Percentiles rank a stretch among this genome's conserved stretches.
Evolutionary conservation across 2,797 vertebrate species (phyloP).

Genomic region (Pyrrhura leucotis): DNA sequence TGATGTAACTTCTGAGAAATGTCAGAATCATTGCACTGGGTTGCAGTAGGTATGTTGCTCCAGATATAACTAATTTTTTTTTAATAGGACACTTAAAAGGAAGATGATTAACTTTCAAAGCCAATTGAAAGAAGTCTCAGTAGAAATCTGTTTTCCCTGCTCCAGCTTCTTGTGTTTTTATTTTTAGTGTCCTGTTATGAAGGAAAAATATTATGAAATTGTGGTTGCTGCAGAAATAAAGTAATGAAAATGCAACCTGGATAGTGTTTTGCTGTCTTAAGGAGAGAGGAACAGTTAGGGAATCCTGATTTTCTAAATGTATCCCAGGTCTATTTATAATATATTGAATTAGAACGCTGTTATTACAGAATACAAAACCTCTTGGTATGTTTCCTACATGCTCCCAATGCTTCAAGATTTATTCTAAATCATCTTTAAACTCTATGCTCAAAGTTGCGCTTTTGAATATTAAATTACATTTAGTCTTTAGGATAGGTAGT

Average conservation of each 20-base stretch:
- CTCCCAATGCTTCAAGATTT: not conserved
- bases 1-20: not conserved
- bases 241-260: not conserved
- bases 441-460: not conserved
- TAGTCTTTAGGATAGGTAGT: not conserved
- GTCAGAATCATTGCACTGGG: not conserved
- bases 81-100: not conserved
- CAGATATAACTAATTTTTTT: not conserved
- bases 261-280: not conserved
- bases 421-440: not conserved
- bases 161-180: not conserved
- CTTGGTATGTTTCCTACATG: not conserved
- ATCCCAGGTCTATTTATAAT: not conserved
- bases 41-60: not conserved
- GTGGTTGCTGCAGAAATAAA: not conserved
- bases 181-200: not conserved
- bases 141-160: not conserved
- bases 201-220: not conserved
- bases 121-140: not conserved
- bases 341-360: not conserved
- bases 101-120: not conserved
- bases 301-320: not conserved
- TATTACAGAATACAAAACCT: not conserved
- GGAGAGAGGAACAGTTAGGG: not conserved
- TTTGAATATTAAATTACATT: not conserved